phyloP scores from a whole-genome alignment of 1,140 invertebrate species.

The Aphaenogaster rudis region DNA sequence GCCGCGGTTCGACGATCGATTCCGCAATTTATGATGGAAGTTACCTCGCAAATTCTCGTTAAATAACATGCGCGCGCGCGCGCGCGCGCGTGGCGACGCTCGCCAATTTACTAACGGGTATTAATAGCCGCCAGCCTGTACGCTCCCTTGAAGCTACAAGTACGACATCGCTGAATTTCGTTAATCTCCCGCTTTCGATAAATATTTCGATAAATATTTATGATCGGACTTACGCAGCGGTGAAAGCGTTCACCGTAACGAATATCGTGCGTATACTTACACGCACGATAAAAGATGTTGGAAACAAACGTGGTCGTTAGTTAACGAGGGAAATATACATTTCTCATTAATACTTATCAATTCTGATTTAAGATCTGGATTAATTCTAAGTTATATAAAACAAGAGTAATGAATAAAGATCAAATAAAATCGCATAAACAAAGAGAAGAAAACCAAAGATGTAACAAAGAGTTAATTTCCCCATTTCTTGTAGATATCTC shows the following conservation, averaged over 20 bases:
- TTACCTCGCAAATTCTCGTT: constrained; percentile 27
- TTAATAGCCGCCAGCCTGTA: constrained; percentile 36
- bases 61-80: constrained; percentile 24
- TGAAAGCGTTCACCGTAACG: not conserved
- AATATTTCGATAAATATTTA: constrained; percentile 28
- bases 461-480: not conserved
- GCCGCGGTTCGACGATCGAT: constrained; percentile 43
- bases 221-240: not conserved
- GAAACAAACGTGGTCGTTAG: not conserved
- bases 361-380: not conserved
- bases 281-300: not conserved
- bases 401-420: not conserved
- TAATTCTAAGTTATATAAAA: not conserved
- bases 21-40: constrained; percentile 47
- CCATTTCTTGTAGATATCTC: not conserved
- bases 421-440: not conserved
- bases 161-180: not conserved
- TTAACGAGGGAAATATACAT: not conserved
- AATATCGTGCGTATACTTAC: not conserved
- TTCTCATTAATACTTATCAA: not conserved
- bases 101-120: constrained; percentile 46
- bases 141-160: not conserved
- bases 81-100: constrained; percentile 6
- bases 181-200: not conserved
- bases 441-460: not conserved